Conservation (phyloP, 2,113 vertebrate genomes). For the Argyrosomus japonicus region DNA sequence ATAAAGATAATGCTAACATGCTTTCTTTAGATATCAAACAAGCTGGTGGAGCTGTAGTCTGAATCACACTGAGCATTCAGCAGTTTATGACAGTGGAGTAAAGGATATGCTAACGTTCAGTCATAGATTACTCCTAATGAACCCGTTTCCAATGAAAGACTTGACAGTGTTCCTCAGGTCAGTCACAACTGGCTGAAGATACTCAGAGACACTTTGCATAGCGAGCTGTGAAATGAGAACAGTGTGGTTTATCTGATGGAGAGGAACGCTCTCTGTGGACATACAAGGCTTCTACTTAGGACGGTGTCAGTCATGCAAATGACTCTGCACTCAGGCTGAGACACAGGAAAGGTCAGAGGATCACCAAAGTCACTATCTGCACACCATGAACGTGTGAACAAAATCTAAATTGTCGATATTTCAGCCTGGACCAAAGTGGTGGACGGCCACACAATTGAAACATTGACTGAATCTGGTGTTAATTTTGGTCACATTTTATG, state of each 20-base stretch:
- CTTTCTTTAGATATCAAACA: too few relatives aligned
- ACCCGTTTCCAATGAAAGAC: not conserved
- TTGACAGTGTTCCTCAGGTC: not conserved
- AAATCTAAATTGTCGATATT: not conserved
- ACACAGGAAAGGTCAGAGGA: not conserved
- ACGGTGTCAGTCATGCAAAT: too few relatives aligned
- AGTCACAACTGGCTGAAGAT: not conserved
- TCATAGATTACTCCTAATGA: not conserved
- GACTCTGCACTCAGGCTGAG: too few relatives aligned
- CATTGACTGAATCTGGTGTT: too few relatives aligned
- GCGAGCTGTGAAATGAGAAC: not conserved
- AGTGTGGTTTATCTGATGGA: not conserved
- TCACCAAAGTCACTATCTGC: not conserved
- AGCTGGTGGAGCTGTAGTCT: too few relatives aligned
- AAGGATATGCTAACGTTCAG: too few relatives aligned
- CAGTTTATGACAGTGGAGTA: too few relatives aligned
- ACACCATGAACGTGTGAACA: not conserved
- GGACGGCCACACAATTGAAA: too few relatives aligned
- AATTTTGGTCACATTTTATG: too few relatives aligned
- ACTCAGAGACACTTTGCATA: not conserved
- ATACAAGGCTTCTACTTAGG: not conserved
- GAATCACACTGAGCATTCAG: too few relatives aligned
- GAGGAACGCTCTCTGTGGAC: not conserved
- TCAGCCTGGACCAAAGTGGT: too few relatives aligned
- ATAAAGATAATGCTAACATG: too few relatives aligned